A percentile compares a stretch with the other conserved stretches of the same genome.
Conservation (phyloP, 2,888 invertebrate species). For the Mimas tiliae region DNA sequence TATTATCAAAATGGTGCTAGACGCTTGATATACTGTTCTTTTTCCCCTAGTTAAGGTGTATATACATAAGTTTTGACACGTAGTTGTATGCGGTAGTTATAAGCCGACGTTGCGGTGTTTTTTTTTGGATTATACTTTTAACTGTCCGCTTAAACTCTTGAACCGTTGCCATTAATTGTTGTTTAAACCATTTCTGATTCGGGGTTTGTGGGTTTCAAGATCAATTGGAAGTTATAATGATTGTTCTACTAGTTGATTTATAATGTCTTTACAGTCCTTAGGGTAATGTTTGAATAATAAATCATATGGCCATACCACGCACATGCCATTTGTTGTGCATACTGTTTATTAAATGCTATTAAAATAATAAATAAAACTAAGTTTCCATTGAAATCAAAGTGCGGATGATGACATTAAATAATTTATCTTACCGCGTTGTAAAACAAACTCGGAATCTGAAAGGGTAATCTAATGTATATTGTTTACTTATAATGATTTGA, state of each 20-base stretch:
- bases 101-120: slow-evolving; percentile 21
- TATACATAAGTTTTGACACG: slow-evolving; percentile 26
- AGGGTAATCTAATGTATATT: slow-evolving; percentile 43
- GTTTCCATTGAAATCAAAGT: background rate
- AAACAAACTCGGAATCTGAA: background rate
- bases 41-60: slow-evolving; percentile 60
- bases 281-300: no score
- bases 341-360: no score
- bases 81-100: slow-evolving; percentile 33
- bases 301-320: no score
- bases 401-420: no score
- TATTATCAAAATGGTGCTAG: slow-evolving; percentile 84
- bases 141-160: slow-evolving; percentile 54
- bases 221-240: background rate
- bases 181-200: slow-evolving; percentile 24
- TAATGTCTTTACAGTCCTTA: background rate
- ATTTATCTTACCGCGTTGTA: background rate
- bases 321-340: no score
- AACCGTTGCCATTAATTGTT: slow-evolving; percentile 68
- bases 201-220: background rate
- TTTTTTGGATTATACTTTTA: slow-evolving; percentile 4
- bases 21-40: slow-evolving; percentile 73
- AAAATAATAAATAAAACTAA: no score
- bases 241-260: background rate
- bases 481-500: slow-evolving; percentile 58